Evolutionary conservation across 2,888 invertebrate species (phyloP).

Genomic region (Drosophila pseudotakahashii): DNA sequence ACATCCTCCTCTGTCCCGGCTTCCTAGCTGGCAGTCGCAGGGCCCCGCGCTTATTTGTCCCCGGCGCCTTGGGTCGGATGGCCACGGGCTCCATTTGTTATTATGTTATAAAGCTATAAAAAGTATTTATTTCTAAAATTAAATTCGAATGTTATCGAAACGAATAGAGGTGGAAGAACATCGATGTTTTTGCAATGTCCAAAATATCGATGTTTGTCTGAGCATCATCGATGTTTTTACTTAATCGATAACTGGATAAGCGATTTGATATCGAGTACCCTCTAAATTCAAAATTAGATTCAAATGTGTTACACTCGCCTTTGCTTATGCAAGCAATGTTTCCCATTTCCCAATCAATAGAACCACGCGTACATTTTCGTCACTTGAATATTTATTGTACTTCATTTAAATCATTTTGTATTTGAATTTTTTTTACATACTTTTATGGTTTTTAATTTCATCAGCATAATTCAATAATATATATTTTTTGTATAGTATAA

Average conservation of each 20-base stretch:
- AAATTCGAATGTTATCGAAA: too few relatives aligned
- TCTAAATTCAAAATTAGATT: neutral
- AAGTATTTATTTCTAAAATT: too few relatives aligned
- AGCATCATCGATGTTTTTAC: too few relatives aligned
- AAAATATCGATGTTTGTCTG: neutral
- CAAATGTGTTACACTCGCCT: too few relatives aligned
- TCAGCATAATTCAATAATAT: constrained; percentile 57
- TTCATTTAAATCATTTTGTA: constrained; percentile 56
- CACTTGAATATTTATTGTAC: constrained; percentile 51
- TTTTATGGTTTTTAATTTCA: constrained; percentile 50
- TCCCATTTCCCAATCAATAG: neutral
- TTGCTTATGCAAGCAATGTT: too few relatives aligned
- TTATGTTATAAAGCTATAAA: too few relatives aligned
- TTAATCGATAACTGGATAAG: neutral
- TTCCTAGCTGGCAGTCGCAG: neutral
- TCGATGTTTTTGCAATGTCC: too few relatives aligned
- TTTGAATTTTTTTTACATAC: constrained; percentile 45
- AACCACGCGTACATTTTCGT: constrained; percentile 25
- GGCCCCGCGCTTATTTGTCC: neutral
- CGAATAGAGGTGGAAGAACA: too few relatives aligned
- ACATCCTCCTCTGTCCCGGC: constrained; percentile 27
- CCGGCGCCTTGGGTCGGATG: constrained; percentile 6
- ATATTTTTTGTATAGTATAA: constrained; percentile 48
- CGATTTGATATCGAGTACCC: neutral
- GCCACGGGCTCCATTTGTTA: neutral